These are phyloP conservation scores for Melitaea athalia DNA, from an alignment of 2,888 invertebrate species.

Conservation along the genomic window DNA sequence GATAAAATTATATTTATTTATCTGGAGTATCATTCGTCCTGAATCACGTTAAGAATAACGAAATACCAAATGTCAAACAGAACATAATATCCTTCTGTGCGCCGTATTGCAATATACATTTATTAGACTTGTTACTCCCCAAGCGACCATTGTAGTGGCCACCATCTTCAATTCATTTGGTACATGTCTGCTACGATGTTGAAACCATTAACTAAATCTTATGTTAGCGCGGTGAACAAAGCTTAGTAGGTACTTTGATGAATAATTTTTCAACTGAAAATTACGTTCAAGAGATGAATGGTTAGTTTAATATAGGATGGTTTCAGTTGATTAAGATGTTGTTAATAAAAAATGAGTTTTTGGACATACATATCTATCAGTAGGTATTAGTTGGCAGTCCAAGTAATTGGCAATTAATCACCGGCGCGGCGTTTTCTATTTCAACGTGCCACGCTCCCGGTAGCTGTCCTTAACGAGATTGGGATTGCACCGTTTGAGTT, in stretches of 20 bases:
- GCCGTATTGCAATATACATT: conserved; percentile 37
- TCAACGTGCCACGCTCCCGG: conserved; percentile 54
- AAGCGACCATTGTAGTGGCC: conserved; percentile 36
- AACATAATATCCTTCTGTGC: conserved; percentile 23
- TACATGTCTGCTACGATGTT: conserved; percentile 23
- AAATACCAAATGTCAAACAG: conserved; percentile 33
- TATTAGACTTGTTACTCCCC: conserved; percentile 38
- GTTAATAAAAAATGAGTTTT: conserved; percentile 18
- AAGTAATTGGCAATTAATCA: conserved; percentile 82
- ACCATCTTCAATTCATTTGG: conserved; percentile 35
- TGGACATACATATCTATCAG: conserved; percentile 54
- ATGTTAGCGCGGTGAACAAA: conserved; percentile 5
- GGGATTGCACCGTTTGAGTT: conserved; percentile 59
- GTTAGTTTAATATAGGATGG: neutral
- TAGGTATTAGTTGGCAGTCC: conserved; percentile 71
- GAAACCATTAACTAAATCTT: conserved; percentile 32
- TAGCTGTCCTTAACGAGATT: conserved; percentile 61
- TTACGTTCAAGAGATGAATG: neutral
- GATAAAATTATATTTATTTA: conserved; percentile 24
- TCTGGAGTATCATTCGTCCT: neutral
- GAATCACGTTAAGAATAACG: conserved; percentile 16
- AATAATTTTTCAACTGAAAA: neutral
- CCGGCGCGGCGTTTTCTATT: conserved; percentile 79
- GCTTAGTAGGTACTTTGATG: conserved; percentile 1
- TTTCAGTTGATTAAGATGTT: neutral